phyloP scores from a whole-genome alignment of 2,113 vertebrate species.

The Upupa epops region DNA sequence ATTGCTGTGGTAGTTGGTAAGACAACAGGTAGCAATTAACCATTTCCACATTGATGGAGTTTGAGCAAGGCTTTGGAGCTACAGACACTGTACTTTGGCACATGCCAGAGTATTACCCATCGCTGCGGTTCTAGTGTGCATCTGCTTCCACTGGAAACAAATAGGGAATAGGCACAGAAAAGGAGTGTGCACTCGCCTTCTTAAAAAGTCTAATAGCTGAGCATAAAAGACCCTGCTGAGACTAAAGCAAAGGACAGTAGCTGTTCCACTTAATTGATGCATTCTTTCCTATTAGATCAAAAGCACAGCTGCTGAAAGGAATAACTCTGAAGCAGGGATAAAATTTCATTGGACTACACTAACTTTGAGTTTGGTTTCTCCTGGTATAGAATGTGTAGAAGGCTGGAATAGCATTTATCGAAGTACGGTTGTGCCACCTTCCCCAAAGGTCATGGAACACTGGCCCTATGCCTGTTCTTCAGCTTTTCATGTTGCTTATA shows the following conservation, averaged over 20 bases:
- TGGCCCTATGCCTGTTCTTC: not conserved
- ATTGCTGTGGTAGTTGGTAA: not conserved
- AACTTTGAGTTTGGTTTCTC: not conserved
- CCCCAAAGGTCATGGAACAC: not conserved
- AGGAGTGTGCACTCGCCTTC: not conserved
- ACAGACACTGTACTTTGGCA: conserved; percentile 11
- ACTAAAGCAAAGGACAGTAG: not conserved
- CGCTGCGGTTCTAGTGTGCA: not conserved
- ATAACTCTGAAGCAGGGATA: not conserved
- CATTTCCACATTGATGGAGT: not conserved
- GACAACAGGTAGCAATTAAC: not conserved
- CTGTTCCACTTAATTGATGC: not conserved
- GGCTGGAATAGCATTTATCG: not conserved
- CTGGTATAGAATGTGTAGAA: not conserved
- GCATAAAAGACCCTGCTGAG: not conserved
- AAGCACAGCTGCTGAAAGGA: not conserved
- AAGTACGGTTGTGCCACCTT: not conserved
- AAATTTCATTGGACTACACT: not conserved
- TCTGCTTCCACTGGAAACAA: conserved; percentile 15
- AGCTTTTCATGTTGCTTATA: not conserved
- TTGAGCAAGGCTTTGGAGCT: not conserved
- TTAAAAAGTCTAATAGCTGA: not conserved
- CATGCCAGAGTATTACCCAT: not conserved
- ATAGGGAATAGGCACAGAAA: not conserved
- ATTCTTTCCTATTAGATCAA: not conserved